Conservation (phyloP, 1,140 invertebrate genomes). For the Megalopta genalis region DNA sequence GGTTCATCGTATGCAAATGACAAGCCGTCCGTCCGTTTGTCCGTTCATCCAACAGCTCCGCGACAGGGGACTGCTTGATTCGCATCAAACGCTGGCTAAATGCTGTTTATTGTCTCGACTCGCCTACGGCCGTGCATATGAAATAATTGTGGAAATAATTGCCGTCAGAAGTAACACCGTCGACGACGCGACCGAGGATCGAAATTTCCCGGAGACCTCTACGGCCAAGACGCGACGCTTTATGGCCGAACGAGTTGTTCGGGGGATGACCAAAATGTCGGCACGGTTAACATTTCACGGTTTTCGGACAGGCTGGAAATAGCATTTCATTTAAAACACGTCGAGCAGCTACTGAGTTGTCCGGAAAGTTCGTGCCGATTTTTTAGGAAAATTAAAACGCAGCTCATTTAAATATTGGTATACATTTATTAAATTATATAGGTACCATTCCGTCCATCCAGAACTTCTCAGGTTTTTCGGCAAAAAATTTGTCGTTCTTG, state of each 20-base stretch:
- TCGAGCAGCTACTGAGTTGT: too few relatives aligned
- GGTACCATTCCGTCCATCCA: too few relatives aligned
- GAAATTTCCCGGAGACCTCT: not conserved
- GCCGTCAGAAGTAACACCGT: not conserved
- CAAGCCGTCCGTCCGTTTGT: conserved; percentile 64
- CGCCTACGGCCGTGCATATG: conserved; percentile 12
- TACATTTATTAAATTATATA: too few relatives aligned
- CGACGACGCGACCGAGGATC: not conserved
- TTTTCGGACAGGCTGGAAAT: too few relatives aligned
- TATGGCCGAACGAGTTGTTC: not conserved
- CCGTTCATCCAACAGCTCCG: conserved; percentile 48
- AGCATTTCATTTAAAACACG: too few relatives aligned
- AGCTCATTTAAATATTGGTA: too few relatives aligned
- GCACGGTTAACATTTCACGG: too few relatives aligned
- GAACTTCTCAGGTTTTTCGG: too few relatives aligned
- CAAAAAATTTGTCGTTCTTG: too few relatives aligned
- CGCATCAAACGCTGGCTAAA: conserved; percentile 60
- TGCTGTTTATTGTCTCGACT: conserved; percentile 36
- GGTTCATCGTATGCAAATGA: conserved; percentile 73
- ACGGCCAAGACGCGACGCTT: not conserved
- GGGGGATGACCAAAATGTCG: not conserved
- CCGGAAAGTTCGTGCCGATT: too few relatives aligned
- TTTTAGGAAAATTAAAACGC: too few relatives aligned
- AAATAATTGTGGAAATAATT: conserved; percentile 33
- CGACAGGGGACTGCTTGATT: conserved; percentile 48